phyloP scores from a whole-genome alignment of 23 tunicate species.

The Trididemnum nubilum region DNA sequence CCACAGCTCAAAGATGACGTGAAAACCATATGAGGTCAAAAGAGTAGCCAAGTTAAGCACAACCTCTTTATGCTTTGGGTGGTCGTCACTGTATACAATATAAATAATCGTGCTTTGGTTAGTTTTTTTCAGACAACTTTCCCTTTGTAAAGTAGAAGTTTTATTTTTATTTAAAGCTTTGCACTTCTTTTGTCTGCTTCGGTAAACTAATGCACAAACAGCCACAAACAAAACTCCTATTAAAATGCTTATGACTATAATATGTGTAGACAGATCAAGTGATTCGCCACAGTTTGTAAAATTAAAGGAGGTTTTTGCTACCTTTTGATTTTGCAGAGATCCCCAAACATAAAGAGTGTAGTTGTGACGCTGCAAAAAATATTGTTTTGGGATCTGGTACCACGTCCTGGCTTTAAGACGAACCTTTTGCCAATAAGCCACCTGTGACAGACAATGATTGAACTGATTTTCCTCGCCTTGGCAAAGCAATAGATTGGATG shows the following conservation, averaged over 20 bases:
- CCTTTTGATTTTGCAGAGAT: too few species aligned
- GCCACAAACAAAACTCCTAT: background rate
- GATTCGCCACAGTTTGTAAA: background rate
- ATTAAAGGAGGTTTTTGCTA: background rate
- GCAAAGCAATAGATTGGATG: background rate
- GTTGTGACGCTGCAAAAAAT: background rate
- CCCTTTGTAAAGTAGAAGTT: background rate
- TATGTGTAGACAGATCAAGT: too few species aligned
- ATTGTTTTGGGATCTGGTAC: background rate
- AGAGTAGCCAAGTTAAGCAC: constrained; percentile 4
- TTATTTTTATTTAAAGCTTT: background rate
- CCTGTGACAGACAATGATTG: background rate
- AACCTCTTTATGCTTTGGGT: constrained; percentile 29
- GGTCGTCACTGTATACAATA: constrained; percentile 15
- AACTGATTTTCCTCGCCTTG: background rate
- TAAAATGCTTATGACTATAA: background rate
- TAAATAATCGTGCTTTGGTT: background rate
- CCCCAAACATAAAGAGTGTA: constrained; percentile 4
- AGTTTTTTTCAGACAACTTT: background rate
- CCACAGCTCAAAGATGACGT: constrained; percentile 34
- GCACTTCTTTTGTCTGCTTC: background rate
- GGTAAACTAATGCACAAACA: background rate
- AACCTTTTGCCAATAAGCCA: background rate
- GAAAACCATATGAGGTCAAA: background rate
- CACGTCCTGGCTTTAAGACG: background rate